Conservation (phyloP, 2,113 vertebrate species). For the Lasiurus borealis region DNA sequence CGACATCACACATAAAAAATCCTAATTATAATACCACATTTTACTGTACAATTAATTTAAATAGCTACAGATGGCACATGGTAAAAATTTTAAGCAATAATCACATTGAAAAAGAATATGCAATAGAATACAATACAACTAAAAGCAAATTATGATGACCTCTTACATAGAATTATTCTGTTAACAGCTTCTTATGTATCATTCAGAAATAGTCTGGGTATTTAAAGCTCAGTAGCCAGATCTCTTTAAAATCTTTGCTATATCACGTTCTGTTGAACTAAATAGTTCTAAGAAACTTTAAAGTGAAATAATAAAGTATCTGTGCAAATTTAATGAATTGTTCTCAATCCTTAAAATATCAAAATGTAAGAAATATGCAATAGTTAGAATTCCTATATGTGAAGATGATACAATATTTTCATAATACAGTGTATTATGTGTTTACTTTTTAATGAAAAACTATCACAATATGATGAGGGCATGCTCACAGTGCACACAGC, state of each 20-base stretch:
- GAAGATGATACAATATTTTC: neutral
- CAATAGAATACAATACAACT: neutral
- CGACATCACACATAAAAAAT: neutral
- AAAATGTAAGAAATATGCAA: neutral
- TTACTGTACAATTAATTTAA: slow-evolving; percentile 45
- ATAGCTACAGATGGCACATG: slow-evolving; percentile 54
- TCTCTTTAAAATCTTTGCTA: neutral
- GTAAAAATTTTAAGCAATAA: slow-evolving; percentile 45
- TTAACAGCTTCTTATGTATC: neutral
- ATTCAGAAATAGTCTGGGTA: neutral
- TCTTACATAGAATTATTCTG: neutral
- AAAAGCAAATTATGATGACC: neutral
- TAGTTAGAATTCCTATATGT: neutral
- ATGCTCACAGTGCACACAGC: neutral
- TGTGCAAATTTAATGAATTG: neutral
- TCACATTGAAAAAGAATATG: neutral
- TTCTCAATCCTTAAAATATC: neutral
- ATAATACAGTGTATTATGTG: neutral
- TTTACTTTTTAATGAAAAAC: neutral
- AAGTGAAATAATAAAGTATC: neutral
- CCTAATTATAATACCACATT: slow-evolving; percentile 54
- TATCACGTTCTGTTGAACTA: neutral
- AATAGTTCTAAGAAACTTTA: neutral
- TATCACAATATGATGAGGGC: neutral
- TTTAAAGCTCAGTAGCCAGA: neutral